Conservation (phyloP, 2,797 vertebrate genomes). For the Streptopelia turtur region DNA sequence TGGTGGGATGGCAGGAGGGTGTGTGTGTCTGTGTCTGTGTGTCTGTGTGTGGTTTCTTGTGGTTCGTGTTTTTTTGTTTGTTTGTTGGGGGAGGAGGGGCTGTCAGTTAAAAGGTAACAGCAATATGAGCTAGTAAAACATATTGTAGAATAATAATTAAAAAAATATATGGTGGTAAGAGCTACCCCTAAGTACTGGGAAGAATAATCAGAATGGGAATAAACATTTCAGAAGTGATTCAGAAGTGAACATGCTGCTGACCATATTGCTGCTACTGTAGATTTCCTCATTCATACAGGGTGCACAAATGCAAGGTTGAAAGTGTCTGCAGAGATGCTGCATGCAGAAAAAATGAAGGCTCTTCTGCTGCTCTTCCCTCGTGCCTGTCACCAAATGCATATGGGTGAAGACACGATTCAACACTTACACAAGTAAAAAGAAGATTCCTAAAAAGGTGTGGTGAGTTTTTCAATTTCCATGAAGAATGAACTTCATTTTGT, state of each 20-base stretch:
- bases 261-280: background rate
- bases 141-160: no score
- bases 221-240: background rate
- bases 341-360: background rate
- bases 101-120: background rate
- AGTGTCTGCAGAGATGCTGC: background rate
- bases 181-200: background rate
- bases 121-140: no score
- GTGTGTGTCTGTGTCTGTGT: no score
- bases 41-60: background rate
- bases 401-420: background rate
- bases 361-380: background rate
- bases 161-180: fast-evolving
- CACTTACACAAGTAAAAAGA: background rate
- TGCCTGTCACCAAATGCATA: background rate
- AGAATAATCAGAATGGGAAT: background rate
- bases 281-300: background rate
- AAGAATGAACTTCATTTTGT: background rate
- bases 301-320: background rate
- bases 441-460: background rate
- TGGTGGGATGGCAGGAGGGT: fast-evolving
- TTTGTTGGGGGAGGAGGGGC: background rate
- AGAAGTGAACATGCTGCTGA: background rate
- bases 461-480: background rate
- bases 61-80: no score